These are phyloP conservation scores for Corythaeola cristata DNA, from an alignment of 2,113 vertebrate species.

Conservation along the genomic window DNA sequence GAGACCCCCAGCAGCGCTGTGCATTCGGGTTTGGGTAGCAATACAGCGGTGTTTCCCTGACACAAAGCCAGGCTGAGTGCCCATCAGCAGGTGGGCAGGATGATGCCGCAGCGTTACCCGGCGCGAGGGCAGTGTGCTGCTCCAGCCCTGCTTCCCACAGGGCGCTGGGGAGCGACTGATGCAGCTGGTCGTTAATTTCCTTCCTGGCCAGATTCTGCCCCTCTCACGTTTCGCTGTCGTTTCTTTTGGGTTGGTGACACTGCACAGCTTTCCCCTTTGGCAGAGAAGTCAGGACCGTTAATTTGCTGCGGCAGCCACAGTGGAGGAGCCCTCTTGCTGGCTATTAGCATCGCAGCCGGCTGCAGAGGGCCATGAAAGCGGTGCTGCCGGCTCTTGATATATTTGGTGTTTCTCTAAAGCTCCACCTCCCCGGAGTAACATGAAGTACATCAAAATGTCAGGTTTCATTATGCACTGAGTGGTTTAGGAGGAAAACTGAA, in stretches of 20 bases:
- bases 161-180: accelerated
- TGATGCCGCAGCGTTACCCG: accelerated
- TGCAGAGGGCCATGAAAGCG: neutral
- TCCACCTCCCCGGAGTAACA: neutral
- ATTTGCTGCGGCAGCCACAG: neutral
- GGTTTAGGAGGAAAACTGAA: neutral
- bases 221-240: neutral
- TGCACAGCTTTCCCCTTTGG: neutral
- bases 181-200: neutral
- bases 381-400: neutral
- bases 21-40: neutral
- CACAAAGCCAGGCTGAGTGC: neutral
- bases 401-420: neutral
- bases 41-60: neutral
- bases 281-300: neutral
- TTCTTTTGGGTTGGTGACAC: neutral
- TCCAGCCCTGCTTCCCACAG: neutral
- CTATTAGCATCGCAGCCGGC: neutral
- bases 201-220: neutral
- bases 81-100: neutral
- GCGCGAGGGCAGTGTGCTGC: accelerated
- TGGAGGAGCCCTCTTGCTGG: neutral
- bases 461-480: neutral
- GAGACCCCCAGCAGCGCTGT: accelerated
- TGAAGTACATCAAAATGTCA: neutral